Conservation (phyloP, 2,797 vertebrate species). For the Alcedo quadribrachys region DNA sequence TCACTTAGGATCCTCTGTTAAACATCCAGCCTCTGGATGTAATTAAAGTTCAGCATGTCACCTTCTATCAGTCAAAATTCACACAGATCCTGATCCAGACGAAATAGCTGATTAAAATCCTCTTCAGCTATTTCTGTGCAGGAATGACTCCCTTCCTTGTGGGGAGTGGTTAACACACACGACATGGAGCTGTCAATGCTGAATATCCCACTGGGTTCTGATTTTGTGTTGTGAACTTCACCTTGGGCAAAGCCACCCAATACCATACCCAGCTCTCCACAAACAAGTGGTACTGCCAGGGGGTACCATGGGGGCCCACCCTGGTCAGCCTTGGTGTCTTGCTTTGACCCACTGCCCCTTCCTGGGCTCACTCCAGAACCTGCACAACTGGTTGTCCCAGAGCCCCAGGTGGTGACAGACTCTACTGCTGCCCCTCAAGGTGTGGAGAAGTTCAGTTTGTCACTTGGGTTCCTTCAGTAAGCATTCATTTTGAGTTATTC, state of each 20-base stretch:
- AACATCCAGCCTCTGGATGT: neutral
- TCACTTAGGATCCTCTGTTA: neutral
- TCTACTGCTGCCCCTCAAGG: neutral
- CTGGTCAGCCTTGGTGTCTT: neutral
- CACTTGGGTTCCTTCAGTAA: accelerated
- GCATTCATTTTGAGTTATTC: neutral
- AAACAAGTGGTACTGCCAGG: accelerated
- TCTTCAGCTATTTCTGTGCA: neutral
- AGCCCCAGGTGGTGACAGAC: accelerated
- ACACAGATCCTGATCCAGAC: neutral
- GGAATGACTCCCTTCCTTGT: accelerated
- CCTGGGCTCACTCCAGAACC: neutral
- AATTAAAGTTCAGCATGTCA: slow-evolving; percentile 13
- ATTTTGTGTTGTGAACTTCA: neutral
- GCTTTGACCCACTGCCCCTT: neutral
- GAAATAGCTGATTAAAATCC: neutral
- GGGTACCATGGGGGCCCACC: accelerated
- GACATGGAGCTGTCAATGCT: neutral
- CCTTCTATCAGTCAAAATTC: neutral
- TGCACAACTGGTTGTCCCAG: neutral
- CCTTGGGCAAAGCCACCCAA: accelerated
- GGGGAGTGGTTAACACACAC: accelerated
- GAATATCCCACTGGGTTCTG: neutral
- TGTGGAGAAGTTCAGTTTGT: accelerated
- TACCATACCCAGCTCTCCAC: accelerated